phyloP scores from a whole-genome alignment of 1,140 invertebrate species.

The Doryteuthis pealeii region DNA sequence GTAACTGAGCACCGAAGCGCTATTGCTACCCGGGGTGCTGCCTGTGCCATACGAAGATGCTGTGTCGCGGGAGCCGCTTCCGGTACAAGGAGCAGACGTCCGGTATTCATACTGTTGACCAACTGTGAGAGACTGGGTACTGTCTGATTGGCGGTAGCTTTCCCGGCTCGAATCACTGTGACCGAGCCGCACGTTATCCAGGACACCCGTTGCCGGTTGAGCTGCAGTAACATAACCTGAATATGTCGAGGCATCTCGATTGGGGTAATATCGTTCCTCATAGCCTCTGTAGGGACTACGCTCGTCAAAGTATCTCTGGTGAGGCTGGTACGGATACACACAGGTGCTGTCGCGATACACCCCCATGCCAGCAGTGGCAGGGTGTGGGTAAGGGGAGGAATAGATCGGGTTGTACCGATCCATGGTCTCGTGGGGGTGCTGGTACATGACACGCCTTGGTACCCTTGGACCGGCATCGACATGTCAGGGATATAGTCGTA shows the following conservation, averaged over 20 bases:
- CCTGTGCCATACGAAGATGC: constrained; percentile 11
- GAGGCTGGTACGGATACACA: constrained; percentile 35
- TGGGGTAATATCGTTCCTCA: constrained; percentile 42
- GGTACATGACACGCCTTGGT: constrained; percentile 39
- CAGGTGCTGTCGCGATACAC: constrained; percentile 36
- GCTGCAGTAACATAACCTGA: constrained; percentile 37
- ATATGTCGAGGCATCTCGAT: constrained; percentile 36
- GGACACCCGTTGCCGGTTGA: constrained; percentile 18
- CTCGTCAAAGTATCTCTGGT: constrained; percentile 40
- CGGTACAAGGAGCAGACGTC: constrained; percentile 42
- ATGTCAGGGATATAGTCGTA: constrained; percentile 28
- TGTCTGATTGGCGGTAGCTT: constrained; percentile 17
- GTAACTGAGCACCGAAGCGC: constrained; percentile 30
- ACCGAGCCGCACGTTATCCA: constrained; percentile 22
- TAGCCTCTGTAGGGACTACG: constrained; percentile 34
- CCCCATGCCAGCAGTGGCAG: constrained; percentile 24
- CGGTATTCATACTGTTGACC: constrained; percentile 31
- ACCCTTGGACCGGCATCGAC: constrained; percentile 33
- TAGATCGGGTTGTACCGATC: constrained; percentile 52
- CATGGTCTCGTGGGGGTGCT: constrained; percentile 27
- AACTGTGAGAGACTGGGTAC: constrained; percentile 8
- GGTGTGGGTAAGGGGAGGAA: constrained; percentile 36
- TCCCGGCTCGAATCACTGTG: constrained; percentile 23
- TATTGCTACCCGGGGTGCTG: neutral
- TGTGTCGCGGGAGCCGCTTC: constrained; percentile 47